Evolutionary conservation across 2,113 vertebrate genomes (phyloP), one percentile per base, ranked within the genome.

Genomic region (Cettia cetti): DNA sequence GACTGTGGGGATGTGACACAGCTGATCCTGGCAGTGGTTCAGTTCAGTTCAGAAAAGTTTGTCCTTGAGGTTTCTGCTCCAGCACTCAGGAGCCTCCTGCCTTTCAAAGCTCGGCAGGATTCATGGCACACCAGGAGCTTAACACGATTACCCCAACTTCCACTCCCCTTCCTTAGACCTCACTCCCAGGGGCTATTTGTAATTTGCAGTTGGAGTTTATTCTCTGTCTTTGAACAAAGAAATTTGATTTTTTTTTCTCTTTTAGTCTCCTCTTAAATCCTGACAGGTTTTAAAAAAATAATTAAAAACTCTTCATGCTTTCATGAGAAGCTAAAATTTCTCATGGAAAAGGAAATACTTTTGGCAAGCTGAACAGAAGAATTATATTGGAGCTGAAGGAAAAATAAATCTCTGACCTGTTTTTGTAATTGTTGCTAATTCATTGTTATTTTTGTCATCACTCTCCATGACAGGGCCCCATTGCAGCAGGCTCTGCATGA

Each of bases 401-500:
- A 81, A 81, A 69, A 69, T 8, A 84, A 84, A 75, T 78, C 74
- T 84, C 71, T 69, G 88, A 65, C 87, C 66, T 72, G 70, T 7
- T 92, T 93, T 49, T 59, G 50, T 94, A 91, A 96, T 83, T 84
- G 61, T 37, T 89, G 26, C 30, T 92, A 92, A 91, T 91, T 89
- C 75, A 9, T 13, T 56, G 49, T 56, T 64, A 57, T 74, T 81
- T 56, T 86, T 65, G 65, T 9, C 35, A 3, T 72, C 11, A 2
- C 15, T 87, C 49, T 40, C n/a, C 0, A 0, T 83, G 76, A 20
- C 61, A 56, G 35, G 17, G 65, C 53, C 57, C 59, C 50, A 3
- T 1, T 85, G 66, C 69, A 84, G 37, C 19, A 1, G 39, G 17
- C 21, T 10, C 70, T 61, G 31, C 31, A 14, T 12, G 3, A 64